A percentile compares a stretch with the other conserved stretches of the same genome.
phyloP scores from a whole-genome alignment of 2,797 vertebrate genomes.

The Pangasius mekongensis region DNA sequence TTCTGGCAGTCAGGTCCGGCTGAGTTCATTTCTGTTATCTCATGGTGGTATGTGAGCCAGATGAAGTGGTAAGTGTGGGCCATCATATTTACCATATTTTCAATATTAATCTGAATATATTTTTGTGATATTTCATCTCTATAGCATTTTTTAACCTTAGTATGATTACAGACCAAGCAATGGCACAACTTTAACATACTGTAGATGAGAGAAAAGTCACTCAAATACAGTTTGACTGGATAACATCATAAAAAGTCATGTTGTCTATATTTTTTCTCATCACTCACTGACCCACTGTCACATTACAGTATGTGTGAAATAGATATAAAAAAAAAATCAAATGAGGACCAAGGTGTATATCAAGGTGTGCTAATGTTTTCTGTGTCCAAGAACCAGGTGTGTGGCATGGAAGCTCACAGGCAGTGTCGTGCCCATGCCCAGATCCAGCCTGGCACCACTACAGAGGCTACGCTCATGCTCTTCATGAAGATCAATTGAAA shows the following conservation, averaged over 20 bases:
- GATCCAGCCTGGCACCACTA: constrained; percentile 52
- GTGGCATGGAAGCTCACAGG: constrained; percentile 22
- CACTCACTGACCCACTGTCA: neutral
- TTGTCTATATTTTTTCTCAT: neutral
- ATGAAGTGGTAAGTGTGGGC: constrained; percentile 10
- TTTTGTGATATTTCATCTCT: neutral
- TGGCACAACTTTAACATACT: neutral
- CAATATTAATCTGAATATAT: neutral
- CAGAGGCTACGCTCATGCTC: constrained; percentile 40
- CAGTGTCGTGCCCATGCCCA: constrained; percentile 30
- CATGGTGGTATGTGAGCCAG: neutral
- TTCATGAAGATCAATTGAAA: constrained; percentile 60
- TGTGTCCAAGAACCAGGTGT: constrained; percentile 40
- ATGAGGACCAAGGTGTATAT: neutral
- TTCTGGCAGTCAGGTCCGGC: neutral
- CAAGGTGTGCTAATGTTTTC: constrained; percentile 22
- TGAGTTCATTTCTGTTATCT: neutral
- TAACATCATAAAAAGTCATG: too few species aligned
- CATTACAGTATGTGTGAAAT: neutral
- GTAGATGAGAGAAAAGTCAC: neutral
- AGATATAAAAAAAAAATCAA: neutral
- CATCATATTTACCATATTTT: neutral
- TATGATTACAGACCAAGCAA: neutral
- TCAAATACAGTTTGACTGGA: neutral
- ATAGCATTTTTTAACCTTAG: neutral